phyloP scores from a whole-genome alignment of 2,113 vertebrate genomes.

The Scophthalmus maximus region DNA sequence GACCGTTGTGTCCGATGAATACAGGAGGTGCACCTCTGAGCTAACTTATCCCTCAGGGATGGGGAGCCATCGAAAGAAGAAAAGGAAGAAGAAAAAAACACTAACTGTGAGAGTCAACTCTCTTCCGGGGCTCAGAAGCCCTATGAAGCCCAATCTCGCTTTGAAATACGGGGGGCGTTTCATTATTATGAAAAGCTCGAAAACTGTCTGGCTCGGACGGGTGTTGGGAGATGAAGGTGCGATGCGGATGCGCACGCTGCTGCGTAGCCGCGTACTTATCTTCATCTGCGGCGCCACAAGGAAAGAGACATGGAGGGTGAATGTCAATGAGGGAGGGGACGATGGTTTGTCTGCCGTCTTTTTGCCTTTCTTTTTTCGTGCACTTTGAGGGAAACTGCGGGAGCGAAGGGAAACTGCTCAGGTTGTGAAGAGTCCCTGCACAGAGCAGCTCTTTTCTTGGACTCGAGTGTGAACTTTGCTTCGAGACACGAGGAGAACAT shows the following conservation, averaged over 20 bases:
- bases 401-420: slow-evolving; percentile 10
- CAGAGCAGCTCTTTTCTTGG: too few relatives aligned
- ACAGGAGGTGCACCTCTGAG: slow-evolving; percentile 55
- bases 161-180: slow-evolving; percentile 59
- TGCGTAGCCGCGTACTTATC: slow-evolving; percentile 32
- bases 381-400: slow-evolving; percentile 37
- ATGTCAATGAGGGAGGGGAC: slow-evolving; percentile 54
- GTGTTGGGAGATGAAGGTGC: slow-evolving; percentile 60
- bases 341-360: slow-evolving; percentile 27
- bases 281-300: slow-evolving; percentile 34
- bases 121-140: slow-evolving; percentile 67
- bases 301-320: slow-evolving; percentile 38
- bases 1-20: slow-evolving; percentile 51
- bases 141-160: slow-evolving; percentile 72
- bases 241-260: slow-evolving; percentile 30
- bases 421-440: not conserved
- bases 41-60: slow-evolving; percentile 55
- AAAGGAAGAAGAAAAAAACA: slow-evolving; percentile 38
- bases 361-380: slow-evolving; percentile 49
- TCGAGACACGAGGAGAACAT: not conserved
- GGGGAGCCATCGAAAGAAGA: too few relatives aligned
- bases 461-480: too few relatives aligned
- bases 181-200: slow-evolving; percentile 63
- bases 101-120: slow-evolving; percentile 24
- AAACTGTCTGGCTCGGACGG: slow-evolving; percentile 47